Base-by-base conservation (phyloP, 2,888 invertebrate species). In the Callinectes sapidus region DNA sequence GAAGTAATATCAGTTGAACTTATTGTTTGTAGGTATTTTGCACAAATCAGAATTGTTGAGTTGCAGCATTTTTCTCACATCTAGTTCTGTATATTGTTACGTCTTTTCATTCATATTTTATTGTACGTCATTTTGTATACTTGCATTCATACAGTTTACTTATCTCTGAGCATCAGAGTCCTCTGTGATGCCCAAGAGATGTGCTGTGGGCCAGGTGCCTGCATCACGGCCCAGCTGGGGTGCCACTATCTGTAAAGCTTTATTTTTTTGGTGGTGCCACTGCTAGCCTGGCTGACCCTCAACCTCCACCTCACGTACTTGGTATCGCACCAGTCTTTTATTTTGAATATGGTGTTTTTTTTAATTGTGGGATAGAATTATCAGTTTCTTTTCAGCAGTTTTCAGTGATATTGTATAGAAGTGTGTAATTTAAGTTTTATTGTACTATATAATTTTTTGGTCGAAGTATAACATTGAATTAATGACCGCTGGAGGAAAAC, bases 221-320 rank as follows among this genome's bases (percentile, higher is more conserved):
- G 61, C 90, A 55, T 35, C 55, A 39, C 85, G 86, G 86, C 86
- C n/a, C 23, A 54, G 61, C 86, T 90, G 90, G n/a, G 90, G 90
- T 42, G 86, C 54, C 86, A 39, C 86, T 39, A 28, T 35, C 54
- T 90, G 90, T 90, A 90, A 90, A 90, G 90, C 85, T 91, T 91
- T 89, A 88, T 91, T 89, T 91, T 91, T 91, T 81, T 39, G 88
- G 89, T 89, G 89, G 89, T 91, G 54, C 88, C 89, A 66, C 88
- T 71, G 55, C 88, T 77, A 35, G 35, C 88, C 89, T 48, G 71
- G 91, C 91, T 87, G 39, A 87, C 89, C 91, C 91, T 91, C 91
- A 89, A 91, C 89, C 91, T 48, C 88, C 77, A 91, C 91, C 91
- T 91, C 88, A 35, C 18, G 81, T 35, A 91, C 77, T 88, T 81